phyloP scores from a whole-genome alignment of 2,113 vertebrate genomes.

The Meriones unguiculatus region DNA sequence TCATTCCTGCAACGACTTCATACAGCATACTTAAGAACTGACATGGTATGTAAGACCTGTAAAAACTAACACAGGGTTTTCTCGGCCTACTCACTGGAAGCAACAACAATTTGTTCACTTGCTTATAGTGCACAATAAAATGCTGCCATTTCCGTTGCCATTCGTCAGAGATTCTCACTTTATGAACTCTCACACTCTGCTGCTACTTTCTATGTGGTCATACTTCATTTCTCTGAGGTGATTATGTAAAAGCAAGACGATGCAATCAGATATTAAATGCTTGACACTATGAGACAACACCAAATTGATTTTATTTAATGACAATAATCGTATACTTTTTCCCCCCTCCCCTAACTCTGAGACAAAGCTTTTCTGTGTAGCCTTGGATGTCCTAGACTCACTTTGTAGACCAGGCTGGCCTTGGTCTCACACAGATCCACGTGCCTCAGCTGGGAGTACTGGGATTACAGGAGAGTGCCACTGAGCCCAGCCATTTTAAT shows the following conservation, averaged over 20 bases:
- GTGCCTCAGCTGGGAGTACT: too few species aligned
- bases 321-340: neutral
- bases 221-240: neutral
- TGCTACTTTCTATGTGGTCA: neutral
- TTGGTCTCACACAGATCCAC: too few species aligned
- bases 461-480: too few species aligned
- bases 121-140: neutral
- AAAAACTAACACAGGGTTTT: neutral
- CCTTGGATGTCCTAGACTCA: too few species aligned
- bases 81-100: neutral
- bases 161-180: neutral
- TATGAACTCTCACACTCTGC: neutral
- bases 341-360: too few species aligned
- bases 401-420: too few species aligned
- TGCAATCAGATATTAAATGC: neutral
- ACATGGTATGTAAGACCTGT: neutral
- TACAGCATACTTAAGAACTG: neutral
- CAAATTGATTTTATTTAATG: neutral
- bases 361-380: too few species aligned
- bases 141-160: neutral
- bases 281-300: neutral
- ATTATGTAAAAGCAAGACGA: neutral
- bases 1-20: constrained; percentile 9
- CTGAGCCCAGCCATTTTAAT: neutral
- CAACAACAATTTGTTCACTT: neutral